These are phyloP conservation scores for Phrynocephalus guinanensis DNA, from an alignment of 2,797 vertebrate species.

Conservation along the genomic window DNA sequence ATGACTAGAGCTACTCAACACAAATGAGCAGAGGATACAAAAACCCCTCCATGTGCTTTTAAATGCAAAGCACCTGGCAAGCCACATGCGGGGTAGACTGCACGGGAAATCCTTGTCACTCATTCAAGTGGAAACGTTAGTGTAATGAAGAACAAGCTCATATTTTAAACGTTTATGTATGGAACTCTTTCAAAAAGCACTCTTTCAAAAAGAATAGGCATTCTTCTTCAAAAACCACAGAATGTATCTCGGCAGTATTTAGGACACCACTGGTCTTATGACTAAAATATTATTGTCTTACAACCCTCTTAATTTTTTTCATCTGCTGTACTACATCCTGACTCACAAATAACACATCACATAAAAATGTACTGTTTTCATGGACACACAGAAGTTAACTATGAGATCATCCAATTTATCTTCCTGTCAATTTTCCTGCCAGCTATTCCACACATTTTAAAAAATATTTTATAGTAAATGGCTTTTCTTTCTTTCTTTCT, in stretches of 20 bases:
- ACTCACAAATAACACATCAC: conserved; percentile 18
- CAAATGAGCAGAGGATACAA: conserved; percentile 57
- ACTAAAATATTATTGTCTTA: conserved; percentile 51
- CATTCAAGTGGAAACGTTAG: conserved; percentile 61
- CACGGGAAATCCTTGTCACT: conserved; percentile 72
- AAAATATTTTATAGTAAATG: neutral
- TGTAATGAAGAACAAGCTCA: conserved; percentile 57
- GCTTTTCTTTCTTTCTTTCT: too few relatives aligned
- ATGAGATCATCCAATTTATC: conserved; percentile 15
- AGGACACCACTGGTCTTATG: conserved; percentile 46
- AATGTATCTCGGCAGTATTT: conserved; percentile 54
- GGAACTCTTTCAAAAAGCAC: conserved; percentile 38
- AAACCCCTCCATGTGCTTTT: conserved; percentile 54
- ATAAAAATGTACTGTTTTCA: conserved; percentile 45
- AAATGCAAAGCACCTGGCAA: conserved; percentile 74
- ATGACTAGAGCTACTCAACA: conserved; percentile 69
- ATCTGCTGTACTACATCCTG: neutral
- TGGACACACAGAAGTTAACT: conserved; percentile 23
- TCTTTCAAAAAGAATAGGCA: conserved; percentile 55
- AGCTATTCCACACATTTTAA: neutral
- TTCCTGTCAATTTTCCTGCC: conserved; percentile 17
- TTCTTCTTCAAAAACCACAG: conserved; percentile 58
- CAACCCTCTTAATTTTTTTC: conserved; percentile 27
- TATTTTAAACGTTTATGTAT: conserved; percentile 59
- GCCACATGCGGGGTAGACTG: conserved; percentile 70